Base-by-base conservation (phyloP, 2,113 vertebrate species). In the Scomber colias region DNA sequence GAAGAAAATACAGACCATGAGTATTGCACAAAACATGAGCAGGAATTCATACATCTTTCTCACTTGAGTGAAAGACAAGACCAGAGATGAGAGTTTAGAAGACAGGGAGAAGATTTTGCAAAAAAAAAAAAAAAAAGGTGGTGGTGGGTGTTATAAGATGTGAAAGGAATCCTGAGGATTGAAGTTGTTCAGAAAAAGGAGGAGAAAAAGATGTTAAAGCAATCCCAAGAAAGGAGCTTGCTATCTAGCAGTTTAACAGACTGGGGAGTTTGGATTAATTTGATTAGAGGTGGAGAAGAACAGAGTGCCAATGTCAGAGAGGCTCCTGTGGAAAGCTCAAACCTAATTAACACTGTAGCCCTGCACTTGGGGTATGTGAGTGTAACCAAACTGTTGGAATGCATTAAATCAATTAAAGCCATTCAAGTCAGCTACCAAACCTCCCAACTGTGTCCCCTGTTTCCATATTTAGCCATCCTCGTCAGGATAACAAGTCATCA, bases 311-410 rank as follows among this genome's bases (percentile, higher is more conserved):
- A 71, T 79, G 76, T 86, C 82, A 84, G 80, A 62, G 74, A 84
- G 71, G 82, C 80, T 84, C 79, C 69, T 49, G 82, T 84, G 88
- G 72, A 89, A 86, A 87, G 62, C 84, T 85, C 83, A 76, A 73
- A 73, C 80, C 73, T 90, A 89, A 93, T 92, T 91, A 93, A 91
- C 79, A 76, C 76, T 31, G 24, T 79, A 66, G 73, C 61, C 48
- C n/a, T 62, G 27, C 76, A 56, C 81, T 71, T 45, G 66, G 65
- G 72, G 46, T 69, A 10, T 56, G 48, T 78, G 80, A 56, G 57
- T 77, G 62, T 75, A 76, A 86, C 60, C 57, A 79, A 89, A 82
- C 80, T 65, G 77, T 44, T 89, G 61, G 79, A 85, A 67, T 65
- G 66, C 53, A 80, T 78, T 87, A 53, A 87, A 75, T 85, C 63